Conservation (phyloP, 2,888 invertebrate genomes). For the Plebejus argus region DNA sequence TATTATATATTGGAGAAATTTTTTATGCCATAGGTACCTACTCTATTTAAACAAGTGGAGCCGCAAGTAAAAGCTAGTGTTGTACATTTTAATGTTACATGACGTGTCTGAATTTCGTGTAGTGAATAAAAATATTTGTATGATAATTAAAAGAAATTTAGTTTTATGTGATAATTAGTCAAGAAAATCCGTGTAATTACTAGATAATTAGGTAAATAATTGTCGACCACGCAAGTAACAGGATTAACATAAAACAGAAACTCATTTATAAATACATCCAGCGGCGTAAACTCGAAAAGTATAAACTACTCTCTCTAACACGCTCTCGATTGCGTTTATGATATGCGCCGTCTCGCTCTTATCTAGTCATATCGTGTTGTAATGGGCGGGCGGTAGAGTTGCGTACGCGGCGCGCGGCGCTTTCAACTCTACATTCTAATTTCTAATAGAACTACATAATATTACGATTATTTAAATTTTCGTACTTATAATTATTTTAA, state of each 20-base stretch:
- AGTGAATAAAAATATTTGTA: conserved; percentile 1
- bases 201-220: conserved; percentile 29
- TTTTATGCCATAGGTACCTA: too few relatives aligned
- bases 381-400: conserved; percentile 43
- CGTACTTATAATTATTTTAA: not conserved
- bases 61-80: not conserved
- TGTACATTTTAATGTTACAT: not conserved
- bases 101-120: not conserved
- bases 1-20: too few relatives aligned
- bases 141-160: conserved; percentile 6
- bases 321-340: conserved; percentile 47
- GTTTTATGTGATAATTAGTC: conserved; percentile 29
- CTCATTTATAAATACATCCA: not conserved
- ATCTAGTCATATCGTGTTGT: conserved; percentile 55
- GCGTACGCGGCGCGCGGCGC: conserved; percentile 62
- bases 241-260: not conserved
- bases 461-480: not conserved
- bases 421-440: not conserved
- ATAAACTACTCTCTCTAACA: conserved; percentile 42
- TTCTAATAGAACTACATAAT: not conserved
- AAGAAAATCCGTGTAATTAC: conserved; percentile 16
- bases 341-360: conserved; percentile 57
- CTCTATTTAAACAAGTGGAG: not conserved
- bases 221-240: conserved; percentile 1
- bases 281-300: not conserved